phyloP scores from a whole-genome alignment of 1,140 invertebrate genomes.

The Trypoxylus dichotomus region DNA sequence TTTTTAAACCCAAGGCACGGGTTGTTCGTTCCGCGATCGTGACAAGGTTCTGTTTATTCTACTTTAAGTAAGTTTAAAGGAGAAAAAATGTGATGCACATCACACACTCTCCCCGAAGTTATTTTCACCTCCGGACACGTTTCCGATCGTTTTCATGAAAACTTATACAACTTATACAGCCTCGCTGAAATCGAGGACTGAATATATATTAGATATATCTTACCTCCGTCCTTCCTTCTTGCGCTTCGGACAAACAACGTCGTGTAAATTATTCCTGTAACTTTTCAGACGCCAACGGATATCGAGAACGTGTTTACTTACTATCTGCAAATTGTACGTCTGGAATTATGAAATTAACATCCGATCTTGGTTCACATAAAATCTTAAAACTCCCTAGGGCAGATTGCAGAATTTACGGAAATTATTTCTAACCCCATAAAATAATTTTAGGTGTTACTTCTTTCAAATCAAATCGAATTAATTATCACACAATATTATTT shows the following conservation, averaged over 20 bases:
- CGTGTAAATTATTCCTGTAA: neutral
- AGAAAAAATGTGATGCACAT: slow-evolving; percentile 20
- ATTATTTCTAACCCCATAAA: too few species aligned
- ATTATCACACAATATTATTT: too few species aligned
- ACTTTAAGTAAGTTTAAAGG: slow-evolving; percentile 21
- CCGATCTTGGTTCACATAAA: too few species aligned
- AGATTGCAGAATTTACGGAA: too few species aligned
- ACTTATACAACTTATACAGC: slow-evolving; percentile 22
- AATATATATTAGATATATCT: slow-evolving; percentile 21
- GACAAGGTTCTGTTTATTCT: slow-evolving; percentile 23
- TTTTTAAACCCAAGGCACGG: slow-evolving; percentile 9
- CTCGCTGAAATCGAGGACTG: slow-evolving; percentile 7
- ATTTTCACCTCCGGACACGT: slow-evolving; percentile 23
- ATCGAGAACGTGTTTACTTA: too few species aligned
- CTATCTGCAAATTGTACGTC: too few species aligned
- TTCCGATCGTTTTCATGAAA: slow-evolving; percentile 20
- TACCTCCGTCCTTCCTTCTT: neutral
- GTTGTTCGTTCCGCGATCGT: slow-evolving; percentile 11
- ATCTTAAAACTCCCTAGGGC: too few species aligned
- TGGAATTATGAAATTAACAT: too few species aligned
- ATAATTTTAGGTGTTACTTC: too few species aligned
- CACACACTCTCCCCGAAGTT: slow-evolving; percentile 16
- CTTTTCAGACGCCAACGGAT: neutral
- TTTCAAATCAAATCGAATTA: too few species aligned
- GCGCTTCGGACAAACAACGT: neutral